A percentile compares a stretch with the other conserved stretches of the same genome.
Conservation (phyloP, 1,140 invertebrate genomes). For the Papilio machaon region DNA sequence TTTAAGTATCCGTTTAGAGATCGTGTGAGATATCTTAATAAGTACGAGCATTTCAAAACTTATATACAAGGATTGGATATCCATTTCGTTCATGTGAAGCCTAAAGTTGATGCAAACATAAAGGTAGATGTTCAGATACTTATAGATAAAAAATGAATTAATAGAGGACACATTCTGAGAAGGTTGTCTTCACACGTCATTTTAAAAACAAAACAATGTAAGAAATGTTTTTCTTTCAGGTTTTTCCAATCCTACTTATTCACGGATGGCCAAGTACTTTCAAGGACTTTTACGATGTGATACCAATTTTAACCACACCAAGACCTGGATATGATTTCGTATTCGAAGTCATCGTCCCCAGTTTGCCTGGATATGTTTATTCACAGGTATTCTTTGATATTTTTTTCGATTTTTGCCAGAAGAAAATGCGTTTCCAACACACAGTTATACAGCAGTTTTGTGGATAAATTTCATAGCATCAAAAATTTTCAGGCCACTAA, state of each 20-base stretch:
- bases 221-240: conserved; percentile 51
- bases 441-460: not conserved
- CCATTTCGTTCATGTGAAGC: conserved; percentile 86
- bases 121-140: conserved; percentile 54
- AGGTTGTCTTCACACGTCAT: too few species aligned
- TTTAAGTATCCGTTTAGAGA: conserved; percentile 88
- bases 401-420: not conserved
- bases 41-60: conserved; percentile 87
- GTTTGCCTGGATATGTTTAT: conserved; percentile 90
- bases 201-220: not conserved
- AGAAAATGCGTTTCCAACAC: too few species aligned
- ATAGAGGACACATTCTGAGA: not conserved
- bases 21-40: conserved; percentile 86
- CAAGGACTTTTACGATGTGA: conserved; percentile 89
- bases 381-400: conserved; percentile 79
- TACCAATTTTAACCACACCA: conserved; percentile 86
- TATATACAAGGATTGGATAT: conserved; percentile 87
- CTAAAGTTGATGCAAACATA: conserved; percentile 76
- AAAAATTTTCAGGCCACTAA: conserved; percentile 77
- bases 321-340: conserved; percentile 84
- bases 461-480: not conserved
- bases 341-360: conserved; percentile 90
- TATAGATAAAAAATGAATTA: not conserved
- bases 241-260: conserved; percentile 87
- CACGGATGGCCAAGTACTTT: conserved; percentile 94